A percentile compares a stretch with the other conserved stretches of the same genome.
phyloP scores from a whole-genome alignment of 2,113 vertebrate genomes.

The Sphaerodactylus townsendi region DNA sequence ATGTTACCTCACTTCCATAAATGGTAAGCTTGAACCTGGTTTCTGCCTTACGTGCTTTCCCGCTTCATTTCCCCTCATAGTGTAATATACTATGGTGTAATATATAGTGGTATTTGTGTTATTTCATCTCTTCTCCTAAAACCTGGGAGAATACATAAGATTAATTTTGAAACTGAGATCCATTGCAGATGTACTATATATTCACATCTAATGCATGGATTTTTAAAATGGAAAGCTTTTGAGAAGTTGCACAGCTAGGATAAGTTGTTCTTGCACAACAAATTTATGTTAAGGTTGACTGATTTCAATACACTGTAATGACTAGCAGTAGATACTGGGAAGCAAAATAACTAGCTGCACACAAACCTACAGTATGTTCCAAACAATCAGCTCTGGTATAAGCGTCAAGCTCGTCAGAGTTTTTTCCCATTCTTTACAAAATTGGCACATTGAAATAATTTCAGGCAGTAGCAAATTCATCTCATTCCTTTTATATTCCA shows the following conservation, averaged over 20 bases:
- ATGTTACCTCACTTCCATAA: too few relatives aligned
- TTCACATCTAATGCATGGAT: not conserved
- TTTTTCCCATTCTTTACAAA: not conserved
- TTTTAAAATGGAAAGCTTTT: not conserved
- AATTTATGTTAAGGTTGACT: too few relatives aligned
- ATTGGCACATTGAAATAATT: constrained; percentile 3
- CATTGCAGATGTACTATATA: not conserved
- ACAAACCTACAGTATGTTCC: not conserved
- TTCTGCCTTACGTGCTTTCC: too few relatives aligned
- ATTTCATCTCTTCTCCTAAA: not conserved
- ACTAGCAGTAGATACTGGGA: not conserved
- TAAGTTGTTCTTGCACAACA: not conserved
- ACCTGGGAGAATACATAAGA: not conserved
- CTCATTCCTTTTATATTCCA: constrained; percentile 2
- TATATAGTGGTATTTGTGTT: not conserved
- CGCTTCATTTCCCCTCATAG: too few relatives aligned
- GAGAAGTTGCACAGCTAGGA: not conserved
- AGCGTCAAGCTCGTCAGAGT: constrained; percentile 1
- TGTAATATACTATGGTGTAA: not conserved
- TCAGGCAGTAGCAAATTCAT: constrained; percentile 3
- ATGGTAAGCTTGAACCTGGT: too few relatives aligned
- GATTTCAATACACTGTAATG: not conserved
- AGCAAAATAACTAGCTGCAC: not conserved
- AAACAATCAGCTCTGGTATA: not conserved
- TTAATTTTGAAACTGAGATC: not conserved